Evolutionary conservation across 2,888 invertebrate species (phyloP), one percentile per base, ranked within the genome.

Genomic region (Polyploca ridens): DNA sequence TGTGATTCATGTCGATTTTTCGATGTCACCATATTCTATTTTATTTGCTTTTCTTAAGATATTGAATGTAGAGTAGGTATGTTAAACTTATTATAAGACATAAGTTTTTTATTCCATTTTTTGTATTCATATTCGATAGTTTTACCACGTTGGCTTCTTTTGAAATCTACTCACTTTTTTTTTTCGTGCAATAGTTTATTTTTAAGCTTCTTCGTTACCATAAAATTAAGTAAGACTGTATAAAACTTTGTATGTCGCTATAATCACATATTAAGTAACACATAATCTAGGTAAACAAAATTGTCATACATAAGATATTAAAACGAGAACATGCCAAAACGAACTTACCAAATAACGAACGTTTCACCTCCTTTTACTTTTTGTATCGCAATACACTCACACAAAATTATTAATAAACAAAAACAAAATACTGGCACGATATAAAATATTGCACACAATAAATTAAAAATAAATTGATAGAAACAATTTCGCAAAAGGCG

Each of bases 341-440:
- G 73, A 72, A 83, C 90, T 90, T 77, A 91, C 90, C 89, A 84
- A 84, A 81, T 79, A 75, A 81, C 76, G 82, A 85, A 70, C 76
- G 85, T 86, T 84, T 87, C 90, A 89, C 90, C 87, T 87, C 89
- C 89, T 90, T 90, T 90, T 90, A 88, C 88, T 90, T 90, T 35
- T 89, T 78, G 70, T 76, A 79, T 72, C 41, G 71, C 74, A 78
- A 76, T 74, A 79, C 80, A 84, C 77, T 72, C 77, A 82, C 81
- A 78, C 73, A 73, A 76, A 69, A 71, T 68, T 64, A 66, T 62
- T 75, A 74, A 66, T 66, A 58, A 71, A 67, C 60, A 64, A 69
- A 65, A 58, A 68, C 62, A 65, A 72, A 77, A 71, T 27, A 67
- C 71, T 58, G 63, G 19, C 76, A 75, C 68, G 66, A 63, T 11